Evolutionary conservation across 2,888 invertebrate genomes (phyloP), one percentile per base, ranked within the genome.

Genomic region (Laothoe populi): DNA sequence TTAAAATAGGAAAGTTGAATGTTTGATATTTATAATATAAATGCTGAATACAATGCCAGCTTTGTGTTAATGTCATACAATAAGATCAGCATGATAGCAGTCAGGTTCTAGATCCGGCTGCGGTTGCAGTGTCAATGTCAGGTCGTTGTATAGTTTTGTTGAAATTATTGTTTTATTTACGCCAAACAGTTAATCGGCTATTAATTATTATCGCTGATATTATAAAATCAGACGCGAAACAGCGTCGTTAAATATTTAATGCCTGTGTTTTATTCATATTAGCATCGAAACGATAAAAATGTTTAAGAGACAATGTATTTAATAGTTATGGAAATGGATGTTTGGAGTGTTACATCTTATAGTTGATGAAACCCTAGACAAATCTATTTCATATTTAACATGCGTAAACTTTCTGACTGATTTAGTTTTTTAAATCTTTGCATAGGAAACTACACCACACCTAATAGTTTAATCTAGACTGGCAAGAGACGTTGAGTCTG

Each of bases 81-180:
- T 70, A 66, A 66, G 77, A 78, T 77, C 74, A 64, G 64, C 73
- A 72, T 72, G 75, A 77, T 64, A 68, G 68, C 64, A 68, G 70
- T 75, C 82, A 74, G 74, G 81, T 78, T 83, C 65, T 72, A 5
- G 83, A 87, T 90, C 91, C 89, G 88, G 88, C 83, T 90, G 82
- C 60, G 79, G 81, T 77, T 75, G 74, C 72, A 81, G 82, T 86
- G 86, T 89, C 90, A 90, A 87, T 90, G 88, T 86, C 87, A 76
- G 60, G 10, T 63, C 66, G 70, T 76, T 75, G 69, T 78, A 71
- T 70, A 64, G 67, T 64, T 67, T 65, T 49, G 31, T 19, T 53
- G 19, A 53, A 31, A 48, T 48, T 60, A 42, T 49, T 49, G 49
- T 53, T 42, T 53, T 61, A 53, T 61, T 61, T 53, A 53, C 31